Conservation (phyloP, 2,888 invertebrate species). For the Yponomeuta plumbellus region DNA sequence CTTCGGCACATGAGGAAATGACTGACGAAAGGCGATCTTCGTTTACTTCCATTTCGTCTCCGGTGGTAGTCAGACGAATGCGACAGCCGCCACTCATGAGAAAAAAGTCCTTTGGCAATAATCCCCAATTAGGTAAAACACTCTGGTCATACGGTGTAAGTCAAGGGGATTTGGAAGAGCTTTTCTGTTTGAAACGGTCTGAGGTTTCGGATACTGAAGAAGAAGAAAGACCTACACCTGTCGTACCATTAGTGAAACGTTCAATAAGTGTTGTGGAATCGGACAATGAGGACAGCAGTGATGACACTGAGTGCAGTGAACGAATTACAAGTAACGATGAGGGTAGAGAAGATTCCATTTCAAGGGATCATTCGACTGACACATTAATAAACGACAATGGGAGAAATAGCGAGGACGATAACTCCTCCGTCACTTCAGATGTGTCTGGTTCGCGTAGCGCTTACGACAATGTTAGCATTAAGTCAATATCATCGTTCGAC, state of each 20-base stretch:
- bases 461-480: constrained; percentile 72
- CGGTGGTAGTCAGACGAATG: constrained; percentile 50
- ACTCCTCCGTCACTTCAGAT: constrained; percentile 50
- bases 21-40: constrained; percentile 49
- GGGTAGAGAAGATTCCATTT: constrained; percentile 55
- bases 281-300: constrained; percentile 35
- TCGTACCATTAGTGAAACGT: neutral
- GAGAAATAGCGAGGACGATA: constrained; percentile 47
- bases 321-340: constrained; percentile 35
- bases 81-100: constrained; percentile 67
- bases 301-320: constrained; percentile 48
- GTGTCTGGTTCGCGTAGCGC: constrained; percentile 59
- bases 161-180: constrained; percentile 64
- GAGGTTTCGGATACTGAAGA: constrained; percentile 62
- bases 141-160: constrained; percentile 71
- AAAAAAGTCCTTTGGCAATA: constrained; percentile 55
- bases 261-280: constrained; percentile 26
- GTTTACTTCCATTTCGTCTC: constrained; percentile 55
- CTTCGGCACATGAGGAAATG: constrained; percentile 38
- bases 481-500: constrained; percentile 68
- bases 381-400: constrained; percentile 62
- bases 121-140: constrained; percentile 47
- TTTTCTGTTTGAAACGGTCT: constrained; percentile 60
- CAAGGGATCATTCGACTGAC: constrained; percentile 66
- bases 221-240: constrained; percentile 34